Percentiles rank a stretch among this genome's conserved stretches.
phyloP scores from a whole-genome alignment of 2,888 invertebrate genomes.

The Halictus quadricinctus region DNA sequence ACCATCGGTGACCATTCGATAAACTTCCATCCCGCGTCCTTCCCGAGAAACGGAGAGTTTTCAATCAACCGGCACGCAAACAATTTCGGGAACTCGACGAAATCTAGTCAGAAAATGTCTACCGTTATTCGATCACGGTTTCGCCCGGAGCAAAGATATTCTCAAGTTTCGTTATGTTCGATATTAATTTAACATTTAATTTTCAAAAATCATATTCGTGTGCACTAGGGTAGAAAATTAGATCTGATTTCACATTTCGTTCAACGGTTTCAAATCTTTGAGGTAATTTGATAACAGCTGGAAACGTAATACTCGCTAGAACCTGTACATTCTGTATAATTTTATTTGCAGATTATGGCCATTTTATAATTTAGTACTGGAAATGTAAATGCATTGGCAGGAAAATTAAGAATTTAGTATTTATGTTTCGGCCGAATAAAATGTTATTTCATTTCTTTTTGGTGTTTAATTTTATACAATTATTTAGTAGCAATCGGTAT shows the following conservation, averaged over 20 bases:
- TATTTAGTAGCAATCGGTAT: neutral
- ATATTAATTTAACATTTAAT: neutral
- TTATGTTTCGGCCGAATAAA: too few species aligned
- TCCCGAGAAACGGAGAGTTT: slow-evolving; percentile 10
- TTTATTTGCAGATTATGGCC: neutral
- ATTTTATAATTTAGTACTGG: neutral
- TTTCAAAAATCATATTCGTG: neutral
- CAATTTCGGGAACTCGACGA: slow-evolving; percentile 12
- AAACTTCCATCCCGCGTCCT: slow-evolving; percentile 30
- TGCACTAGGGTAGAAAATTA: neutral
- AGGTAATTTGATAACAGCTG: neutral
- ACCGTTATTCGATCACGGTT: neutral
- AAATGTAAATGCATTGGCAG: neutral
- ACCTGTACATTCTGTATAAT: neutral
- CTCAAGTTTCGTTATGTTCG: neutral
- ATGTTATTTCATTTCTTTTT: too few species aligned
- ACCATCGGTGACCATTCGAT: slow-evolving; percentile 37
- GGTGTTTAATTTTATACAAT: neutral
- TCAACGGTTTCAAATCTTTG: neutral
- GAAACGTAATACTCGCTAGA: neutral
- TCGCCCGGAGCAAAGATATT: neutral
- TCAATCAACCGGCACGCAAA: slow-evolving; percentile 20
- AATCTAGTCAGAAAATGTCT: neutral
- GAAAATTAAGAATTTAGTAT: too few species aligned
- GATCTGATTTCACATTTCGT: neutral